A percentile compares a stretch with the other conserved stretches of the same genome.
Conservation (phyloP, 2,113 vertebrate genomes). For the Hippocampus abdominalis region DNA sequence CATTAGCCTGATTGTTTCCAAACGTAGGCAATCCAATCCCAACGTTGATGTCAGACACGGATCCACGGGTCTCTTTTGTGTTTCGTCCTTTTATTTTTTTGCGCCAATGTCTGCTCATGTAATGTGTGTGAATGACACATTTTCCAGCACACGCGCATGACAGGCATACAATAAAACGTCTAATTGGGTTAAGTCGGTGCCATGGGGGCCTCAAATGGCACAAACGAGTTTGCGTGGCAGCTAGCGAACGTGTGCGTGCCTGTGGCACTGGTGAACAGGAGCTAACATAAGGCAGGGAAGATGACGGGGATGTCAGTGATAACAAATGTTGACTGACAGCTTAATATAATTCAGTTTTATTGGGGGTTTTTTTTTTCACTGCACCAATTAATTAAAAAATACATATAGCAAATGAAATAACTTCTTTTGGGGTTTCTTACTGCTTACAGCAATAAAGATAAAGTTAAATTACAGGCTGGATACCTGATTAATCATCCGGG, state of each 20-base stretch:
- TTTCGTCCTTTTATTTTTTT: not conserved
- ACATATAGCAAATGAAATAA: too few relatives aligned
- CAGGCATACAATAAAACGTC: constrained; percentile 34
- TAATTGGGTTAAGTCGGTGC: constrained; percentile 64
- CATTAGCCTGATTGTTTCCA: constrained; percentile 51
- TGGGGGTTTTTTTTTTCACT: not conserved
- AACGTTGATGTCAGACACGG: not conserved
- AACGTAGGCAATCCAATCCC: constrained; percentile 49
- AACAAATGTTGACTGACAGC: not conserved
- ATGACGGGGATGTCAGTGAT: not conserved
- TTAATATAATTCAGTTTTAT: not conserved
- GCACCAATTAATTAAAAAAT: not conserved
- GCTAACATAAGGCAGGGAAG: not conserved
- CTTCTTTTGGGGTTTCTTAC: too few relatives aligned
- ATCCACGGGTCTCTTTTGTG: not conserved
- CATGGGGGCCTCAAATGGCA: constrained; percentile 25
- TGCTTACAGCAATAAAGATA: too few relatives aligned
- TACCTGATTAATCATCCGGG: too few relatives aligned
- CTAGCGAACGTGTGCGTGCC: constrained; percentile 21
- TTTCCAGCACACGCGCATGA: constrained; percentile 18
- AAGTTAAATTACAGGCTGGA: too few relatives aligned
- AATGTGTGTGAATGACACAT: constrained; percentile 4
- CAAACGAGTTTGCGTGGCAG: constrained; percentile 44
- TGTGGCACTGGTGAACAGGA: constrained; percentile 7
- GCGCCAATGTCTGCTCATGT: not conserved